Base-by-base conservation (phyloP, 2,113 vertebrate genomes). In the Taurulus bubalis region DNA sequence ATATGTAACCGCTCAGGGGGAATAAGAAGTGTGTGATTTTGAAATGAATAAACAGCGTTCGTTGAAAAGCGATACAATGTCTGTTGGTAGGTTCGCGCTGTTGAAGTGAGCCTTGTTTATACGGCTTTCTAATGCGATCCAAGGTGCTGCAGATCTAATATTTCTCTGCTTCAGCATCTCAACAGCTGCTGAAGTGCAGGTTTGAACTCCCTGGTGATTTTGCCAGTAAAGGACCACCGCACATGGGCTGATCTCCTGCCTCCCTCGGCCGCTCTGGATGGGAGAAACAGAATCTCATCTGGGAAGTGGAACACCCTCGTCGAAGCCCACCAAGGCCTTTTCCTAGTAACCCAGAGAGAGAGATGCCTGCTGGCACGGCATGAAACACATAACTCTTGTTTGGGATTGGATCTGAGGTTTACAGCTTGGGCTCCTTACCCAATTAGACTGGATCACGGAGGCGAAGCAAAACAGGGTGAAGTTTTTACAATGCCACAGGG, bases 271-370 rank as follows among this genome's bases (percentile, higher is more conserved):
- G 16, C 79, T 85, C 79, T 83, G 91, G 89, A 94, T 93, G 89
- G 87, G 86, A 90, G 93, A 92, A 94, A 91, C 93, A 94, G 93
- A 94, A 87, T 78, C 80, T 92, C 89, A 80, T 89, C 85, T 87
- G 89, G 88, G 90, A 87, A 79, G 90, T 32, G 32, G 92, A 94
- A 93, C 91, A 91, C 91, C 92, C 91, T 88, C 22, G 87, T 90
- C 3, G 89, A 84, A 85, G 87, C 90, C 88, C 92, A 93, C 92
- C 90, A 84, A 92, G 87, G 85, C 73, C 82, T 84, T 80, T 87
- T 88, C 71, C 84, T 6, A 26, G 83, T 82, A 91, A 86, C 87
- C 85, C 80, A 85, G 87, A 89, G 30, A 32, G 30, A 32, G 30
- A 32, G 86, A 87, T 7, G 71, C 73, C 78, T 75, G 83, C 80